phyloP scores from a whole-genome alignment of 2,888 invertebrate species.

The Ceraclea dissimilis region DNA sequence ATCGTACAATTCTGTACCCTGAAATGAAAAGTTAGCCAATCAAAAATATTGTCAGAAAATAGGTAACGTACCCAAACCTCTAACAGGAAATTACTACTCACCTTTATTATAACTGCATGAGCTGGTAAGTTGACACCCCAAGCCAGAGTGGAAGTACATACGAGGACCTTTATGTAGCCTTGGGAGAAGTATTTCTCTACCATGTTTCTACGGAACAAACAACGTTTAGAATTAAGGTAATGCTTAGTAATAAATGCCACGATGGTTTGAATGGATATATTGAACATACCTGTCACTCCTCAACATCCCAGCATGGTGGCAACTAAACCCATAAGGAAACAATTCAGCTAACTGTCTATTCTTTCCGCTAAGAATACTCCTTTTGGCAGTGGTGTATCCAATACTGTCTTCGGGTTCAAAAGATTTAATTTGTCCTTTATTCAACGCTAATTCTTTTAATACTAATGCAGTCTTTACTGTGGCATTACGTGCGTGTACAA shows the following conservation, averaged over 20 bases:
- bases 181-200: constrained; percentile 87
- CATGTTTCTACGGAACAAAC: constrained; percentile 47
- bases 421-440: constrained; percentile 60
- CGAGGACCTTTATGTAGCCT: constrained; percentile 80
- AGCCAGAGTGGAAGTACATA: constrained; percentile 96
- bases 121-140: constrained; percentile 99
- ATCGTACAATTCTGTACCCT: constrained; percentile 97
- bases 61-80: no score
- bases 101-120: constrained; percentile 92
- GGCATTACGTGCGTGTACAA: constrained; percentile 96
- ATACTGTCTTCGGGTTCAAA: constrained; percentile 61
- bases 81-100: constrained; percentile 32
- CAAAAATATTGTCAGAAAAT: no score
- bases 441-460: constrained; percentile 73
- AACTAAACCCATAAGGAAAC: constrained; percentile 80
- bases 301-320: constrained; percentile 95
- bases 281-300: constrained; percentile 67
- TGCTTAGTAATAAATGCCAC: neutral
- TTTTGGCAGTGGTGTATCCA: constrained; percentile 60
- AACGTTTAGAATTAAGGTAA: neutral
- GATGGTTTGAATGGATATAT: neutral
- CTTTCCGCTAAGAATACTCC: constrained; percentile 61
- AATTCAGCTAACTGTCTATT: constrained; percentile 79
- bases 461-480: constrained; percentile 84
- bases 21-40: constrained; percentile 20